These are phyloP conservation scores for Catocala sponsa DNA, from an alignment of 2,888 invertebrate species.

Conservation along the genomic window DNA sequence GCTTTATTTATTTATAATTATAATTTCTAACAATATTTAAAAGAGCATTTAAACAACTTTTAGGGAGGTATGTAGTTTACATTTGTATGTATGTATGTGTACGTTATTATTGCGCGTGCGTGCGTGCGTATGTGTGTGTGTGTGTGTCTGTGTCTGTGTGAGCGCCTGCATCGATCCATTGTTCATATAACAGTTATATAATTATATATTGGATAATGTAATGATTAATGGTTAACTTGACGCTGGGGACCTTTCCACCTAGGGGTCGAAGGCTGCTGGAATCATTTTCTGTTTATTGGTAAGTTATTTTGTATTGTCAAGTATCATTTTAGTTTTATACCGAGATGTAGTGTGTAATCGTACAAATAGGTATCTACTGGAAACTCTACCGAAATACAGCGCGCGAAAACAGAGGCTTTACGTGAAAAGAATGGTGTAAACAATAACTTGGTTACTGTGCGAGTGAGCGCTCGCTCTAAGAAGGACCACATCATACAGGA, in stretches of 20 bases:
- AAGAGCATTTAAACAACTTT: conserved; percentile 78
- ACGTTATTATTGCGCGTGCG: conserved; percentile 29
- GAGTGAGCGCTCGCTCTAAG: too few relatives aligned
- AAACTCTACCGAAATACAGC: too few relatives aligned
- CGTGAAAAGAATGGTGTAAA: too few relatives aligned
- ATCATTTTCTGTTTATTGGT: conserved; percentile 76
- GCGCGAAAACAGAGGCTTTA: too few relatives aligned
- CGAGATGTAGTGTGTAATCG: too few relatives aligned
- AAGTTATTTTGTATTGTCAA: conserved; percentile 56
- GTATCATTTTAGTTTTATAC: too few relatives aligned
- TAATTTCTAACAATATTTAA: conserved; percentile 61
- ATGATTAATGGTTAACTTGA: conserved; percentile 41
- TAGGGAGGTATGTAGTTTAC: conserved; percentile 68
- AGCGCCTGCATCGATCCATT: conserved; percentile 38
- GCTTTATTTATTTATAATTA: conserved; percentile 71
- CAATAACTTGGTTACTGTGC: too few relatives aligned
- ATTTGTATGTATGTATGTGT: conserved; percentile 50
- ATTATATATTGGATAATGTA: conserved; percentile 51
- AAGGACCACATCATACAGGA: too few relatives aligned
- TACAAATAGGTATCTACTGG: too few relatives aligned
- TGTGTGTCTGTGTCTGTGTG: conserved; percentile 18
- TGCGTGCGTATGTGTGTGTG: conserved; percentile 45
- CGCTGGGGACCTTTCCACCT: conserved; percentile 60
- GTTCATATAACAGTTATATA: conserved; percentile 57
- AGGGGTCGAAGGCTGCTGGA: conserved; percentile 66